phyloP scores from a whole-genome alignment of 2,888 invertebrate species.

The Lasioglossum leucozonium region DNA sequence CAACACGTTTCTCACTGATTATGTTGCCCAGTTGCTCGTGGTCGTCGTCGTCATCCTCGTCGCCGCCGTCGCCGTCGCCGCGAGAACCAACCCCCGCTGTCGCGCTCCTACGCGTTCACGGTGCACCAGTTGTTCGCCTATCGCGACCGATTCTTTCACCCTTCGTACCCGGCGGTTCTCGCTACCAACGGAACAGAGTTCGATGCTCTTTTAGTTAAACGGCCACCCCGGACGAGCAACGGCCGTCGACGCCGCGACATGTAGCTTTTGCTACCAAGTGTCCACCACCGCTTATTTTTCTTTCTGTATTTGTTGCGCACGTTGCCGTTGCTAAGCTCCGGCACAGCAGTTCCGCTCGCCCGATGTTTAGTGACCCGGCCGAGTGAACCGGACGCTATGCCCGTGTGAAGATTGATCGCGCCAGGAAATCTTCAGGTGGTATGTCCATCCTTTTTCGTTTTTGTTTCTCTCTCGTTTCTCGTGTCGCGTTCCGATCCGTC shows the following conservation, averaged over 20 bases:
- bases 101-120: neutral
- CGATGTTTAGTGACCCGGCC: constrained; percentile 48
- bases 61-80: neutral
- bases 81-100: constrained; percentile 6
- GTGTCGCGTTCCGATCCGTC: neutral
- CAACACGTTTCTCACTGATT: constrained; percentile 44
- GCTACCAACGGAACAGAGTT: neutral
- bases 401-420: constrained; percentile 33
- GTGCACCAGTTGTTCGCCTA: neutral
- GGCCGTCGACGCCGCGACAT: constrained; percentile 13
- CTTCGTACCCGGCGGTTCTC: neutral
- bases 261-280: constrained; percentile 5
- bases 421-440: constrained; percentile 62
- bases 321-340: neutral
- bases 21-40: neutral
- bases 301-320: constrained; percentile 19
- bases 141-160: neutral
- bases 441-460: constrained; percentile 15
- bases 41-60: neutral
- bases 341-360: neutral
- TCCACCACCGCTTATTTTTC: constrained; percentile 16
- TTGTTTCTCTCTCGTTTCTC: neutral
- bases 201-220: constrained; percentile 15
- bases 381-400: constrained; percentile 49
- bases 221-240: neutral